Evolutionary conservation across 2,888 invertebrate species (phyloP).

Genomic region (Lasius platythorax): DNA sequence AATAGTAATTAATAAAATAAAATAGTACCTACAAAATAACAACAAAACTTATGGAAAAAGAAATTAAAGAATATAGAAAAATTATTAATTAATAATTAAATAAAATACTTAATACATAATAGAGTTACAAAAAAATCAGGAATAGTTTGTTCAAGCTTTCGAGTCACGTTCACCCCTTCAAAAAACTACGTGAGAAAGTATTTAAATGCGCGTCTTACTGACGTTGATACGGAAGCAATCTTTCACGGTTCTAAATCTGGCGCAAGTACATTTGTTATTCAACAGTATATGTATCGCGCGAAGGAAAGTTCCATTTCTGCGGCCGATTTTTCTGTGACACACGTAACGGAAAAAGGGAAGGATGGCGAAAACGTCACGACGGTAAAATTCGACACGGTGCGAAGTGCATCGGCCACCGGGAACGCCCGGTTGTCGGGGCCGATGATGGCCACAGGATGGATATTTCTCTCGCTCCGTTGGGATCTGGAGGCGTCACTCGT

Average conservation of each 20-base stretch:
- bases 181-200: slow-evolving; percentile 14
- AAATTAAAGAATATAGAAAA: neutral
- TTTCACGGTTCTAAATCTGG: neutral
- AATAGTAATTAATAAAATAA: neutral
- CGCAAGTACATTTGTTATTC: slow-evolving; percentile 34
- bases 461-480: slow-evolving; percentile 71
- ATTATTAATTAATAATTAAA: slow-evolving; percentile 2
- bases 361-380: slow-evolving; percentile 28
- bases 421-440: slow-evolving; percentile 59
- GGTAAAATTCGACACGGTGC: slow-evolving; percentile 51
- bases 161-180: neutral
- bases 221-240: slow-evolving; percentile 16
- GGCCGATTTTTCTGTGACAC: slow-evolving; percentile 26
- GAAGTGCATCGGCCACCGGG: slow-evolving; percentile 44
- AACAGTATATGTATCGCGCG: slow-evolving; percentile 22
- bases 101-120: neutral
- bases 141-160: neutral
- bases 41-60: neutral
- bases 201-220: slow-evolving; percentile 14
- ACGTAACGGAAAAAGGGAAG: neutral
- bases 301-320: slow-evolving; percentile 35
- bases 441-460: slow-evolving; percentile 64
- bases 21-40: neutral
- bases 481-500: slow-evolving; percentile 73
- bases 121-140: neutral